phyloP scores from a whole-genome alignment of 2,113 vertebrate species.

The Antigone vipio region DNA sequence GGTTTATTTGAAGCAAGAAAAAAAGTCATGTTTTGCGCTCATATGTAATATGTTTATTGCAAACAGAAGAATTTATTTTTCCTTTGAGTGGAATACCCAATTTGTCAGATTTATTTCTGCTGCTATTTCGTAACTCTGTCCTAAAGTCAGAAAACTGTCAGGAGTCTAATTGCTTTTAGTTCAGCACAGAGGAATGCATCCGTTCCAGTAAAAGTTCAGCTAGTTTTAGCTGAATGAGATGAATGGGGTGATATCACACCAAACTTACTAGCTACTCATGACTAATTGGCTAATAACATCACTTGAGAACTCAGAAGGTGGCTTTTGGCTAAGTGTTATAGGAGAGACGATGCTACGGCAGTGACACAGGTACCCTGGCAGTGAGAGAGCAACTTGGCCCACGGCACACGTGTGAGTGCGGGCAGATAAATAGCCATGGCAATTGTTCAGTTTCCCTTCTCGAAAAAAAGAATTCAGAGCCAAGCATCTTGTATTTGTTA shows the following conservation, averaged over 20 bases:
- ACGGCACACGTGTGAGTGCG: accelerated
- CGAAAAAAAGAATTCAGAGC: not conserved
- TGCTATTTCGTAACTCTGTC: not conserved
- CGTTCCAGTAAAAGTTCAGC: not conserved
- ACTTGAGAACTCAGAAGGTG: not conserved
- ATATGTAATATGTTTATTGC: not conserved
- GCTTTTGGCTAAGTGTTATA: not conserved
- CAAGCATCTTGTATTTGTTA: not conserved
- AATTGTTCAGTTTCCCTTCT: not conserved
- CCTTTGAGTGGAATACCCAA: not conserved
- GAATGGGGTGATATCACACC: not conserved
- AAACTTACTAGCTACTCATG: not conserved
- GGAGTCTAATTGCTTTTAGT: not conserved
- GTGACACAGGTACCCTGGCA: accelerated
- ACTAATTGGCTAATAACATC: not conserved
- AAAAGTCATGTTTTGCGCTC: not conserved
- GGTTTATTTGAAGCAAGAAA: not conserved
- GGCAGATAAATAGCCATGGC: not conserved
- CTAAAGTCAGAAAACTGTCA: not conserved
- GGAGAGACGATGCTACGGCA: not conserved
- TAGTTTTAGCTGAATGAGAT: not conserved
- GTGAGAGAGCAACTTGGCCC: not conserved
- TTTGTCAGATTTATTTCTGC: not conserved
- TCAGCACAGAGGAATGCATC: not conserved
- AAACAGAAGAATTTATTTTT: not conserved